A percentile compares a stretch with the other conserved stretches of the same genome.
phyloP scores from a whole-genome alignment of 2,797 vertebrate species.

The Dryobates pubescens region DNA sequence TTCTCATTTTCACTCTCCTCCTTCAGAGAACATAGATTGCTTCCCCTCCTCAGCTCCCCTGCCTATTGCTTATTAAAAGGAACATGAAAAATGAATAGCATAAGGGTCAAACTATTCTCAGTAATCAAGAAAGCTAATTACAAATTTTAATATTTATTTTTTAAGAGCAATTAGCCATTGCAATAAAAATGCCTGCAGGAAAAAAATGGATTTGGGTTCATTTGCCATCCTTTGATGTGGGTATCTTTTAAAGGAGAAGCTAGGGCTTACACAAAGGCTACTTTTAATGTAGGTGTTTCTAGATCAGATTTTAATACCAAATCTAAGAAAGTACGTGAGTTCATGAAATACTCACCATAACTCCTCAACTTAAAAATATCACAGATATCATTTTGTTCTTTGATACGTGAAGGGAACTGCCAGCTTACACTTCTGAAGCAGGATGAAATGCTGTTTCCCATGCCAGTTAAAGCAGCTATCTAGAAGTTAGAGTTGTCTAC shows the following conservation, averaged over 20 bases:
- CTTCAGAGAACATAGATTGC: background rate
- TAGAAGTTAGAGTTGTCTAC: background rate
- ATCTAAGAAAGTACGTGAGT: background rate
- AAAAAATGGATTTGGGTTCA: background rate
- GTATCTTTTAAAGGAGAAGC: background rate
- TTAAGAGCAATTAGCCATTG: background rate
- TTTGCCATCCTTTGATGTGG: background rate
- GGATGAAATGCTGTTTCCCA: background rate
- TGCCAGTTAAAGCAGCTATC: background rate
- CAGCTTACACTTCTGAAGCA: background rate
- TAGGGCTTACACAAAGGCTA: background rate
- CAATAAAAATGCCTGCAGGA: background rate
- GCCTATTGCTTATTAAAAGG: background rate
- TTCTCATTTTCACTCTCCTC: background rate
- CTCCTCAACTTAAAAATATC: background rate
- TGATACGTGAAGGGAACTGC: background rate
- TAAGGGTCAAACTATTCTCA: background rate
- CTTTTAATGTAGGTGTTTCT: background rate
- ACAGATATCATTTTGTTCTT: background rate
- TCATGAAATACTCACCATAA: background rate
- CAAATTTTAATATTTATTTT: background rate
- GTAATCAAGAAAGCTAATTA: conserved; percentile 1
- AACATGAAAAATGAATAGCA: background rate
- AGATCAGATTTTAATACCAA: background rate
- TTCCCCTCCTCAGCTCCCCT: background rate